These are phyloP conservation scores for Melanotaenia pygmaea DNA, from an alignment of 2,797 vertebrate species.

Conservation along the genomic window DNA sequence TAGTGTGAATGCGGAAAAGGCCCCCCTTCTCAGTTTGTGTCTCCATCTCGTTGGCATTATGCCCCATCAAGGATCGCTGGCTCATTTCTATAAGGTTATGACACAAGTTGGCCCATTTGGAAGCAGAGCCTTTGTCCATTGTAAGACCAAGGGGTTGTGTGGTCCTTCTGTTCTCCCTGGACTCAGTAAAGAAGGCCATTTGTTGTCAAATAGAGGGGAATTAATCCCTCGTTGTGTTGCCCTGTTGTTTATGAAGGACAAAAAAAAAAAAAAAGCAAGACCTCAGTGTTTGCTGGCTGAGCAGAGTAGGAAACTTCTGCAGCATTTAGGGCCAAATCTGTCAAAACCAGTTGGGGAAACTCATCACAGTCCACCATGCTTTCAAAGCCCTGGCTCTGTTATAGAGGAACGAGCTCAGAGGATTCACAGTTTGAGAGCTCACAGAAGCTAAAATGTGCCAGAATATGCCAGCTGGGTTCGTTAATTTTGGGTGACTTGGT, in stretches of 20 bases:
- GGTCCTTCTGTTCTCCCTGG: conserved; percentile 69
- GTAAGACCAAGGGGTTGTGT: conserved; percentile 71
- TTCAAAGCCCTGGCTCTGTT: conserved; percentile 24
- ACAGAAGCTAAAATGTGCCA: conserved; percentile 55
- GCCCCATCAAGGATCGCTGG: conserved; percentile 55
- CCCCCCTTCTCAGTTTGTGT: conserved; percentile 37
- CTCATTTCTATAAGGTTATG: conserved; percentile 73
- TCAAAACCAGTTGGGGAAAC: conserved; percentile 70
- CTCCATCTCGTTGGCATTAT: conserved; percentile 59
- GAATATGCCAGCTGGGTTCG: conserved; percentile 47
- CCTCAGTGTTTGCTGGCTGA: conserved; percentile 61
- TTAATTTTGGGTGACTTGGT: conserved; percentile 37
- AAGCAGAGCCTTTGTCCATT: conserved; percentile 71
- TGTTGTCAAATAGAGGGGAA: conserved; percentile 63
- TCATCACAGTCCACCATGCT: conserved; percentile 25
- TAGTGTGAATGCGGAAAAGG: conserved; percentile 54
- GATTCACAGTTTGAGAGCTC: conserved; percentile 38
- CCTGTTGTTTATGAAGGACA: conserved; percentile 67
- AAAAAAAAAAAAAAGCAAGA: conserved; percentile 46
- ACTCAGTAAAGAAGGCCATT: conserved; percentile 64
- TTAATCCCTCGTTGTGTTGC: conserved; percentile 65
- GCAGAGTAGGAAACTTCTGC: conserved; percentile 51
- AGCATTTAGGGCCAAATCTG: conserved; percentile 61
- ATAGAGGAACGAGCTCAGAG: conserved; percentile 29
- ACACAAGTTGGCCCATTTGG: conserved; percentile 71